phyloP scores from a whole-genome alignment of 37 sponge, comb jelly and placozoan genomes.

The Petrosia ficiformis region DNA sequence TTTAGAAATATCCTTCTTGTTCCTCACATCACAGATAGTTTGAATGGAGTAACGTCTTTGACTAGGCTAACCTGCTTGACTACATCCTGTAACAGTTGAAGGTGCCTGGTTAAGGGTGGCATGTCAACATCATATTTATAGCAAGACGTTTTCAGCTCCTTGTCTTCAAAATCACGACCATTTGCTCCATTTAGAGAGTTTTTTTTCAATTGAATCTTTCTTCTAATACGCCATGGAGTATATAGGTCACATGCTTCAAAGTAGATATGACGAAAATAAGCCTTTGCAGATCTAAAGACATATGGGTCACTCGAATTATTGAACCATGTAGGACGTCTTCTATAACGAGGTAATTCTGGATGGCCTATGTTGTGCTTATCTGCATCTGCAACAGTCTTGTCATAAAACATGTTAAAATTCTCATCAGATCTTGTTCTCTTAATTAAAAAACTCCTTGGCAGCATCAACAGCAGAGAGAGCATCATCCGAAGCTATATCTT shows the following conservation, averaged over 20 bases:
- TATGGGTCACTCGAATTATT: background rate
- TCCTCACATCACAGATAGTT: too few species aligned
- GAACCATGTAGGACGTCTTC: background rate
- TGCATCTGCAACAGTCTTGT: background rate
- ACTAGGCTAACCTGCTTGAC: too few species aligned
- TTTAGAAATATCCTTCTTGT: too few species aligned
- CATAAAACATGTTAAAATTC: background rate
- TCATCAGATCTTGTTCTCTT: background rate
- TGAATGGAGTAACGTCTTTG: too few species aligned
- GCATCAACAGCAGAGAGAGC: constrained; percentile 1
- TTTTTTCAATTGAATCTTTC: background rate
- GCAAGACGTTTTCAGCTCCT: too few species aligned
- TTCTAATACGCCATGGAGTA: background rate
- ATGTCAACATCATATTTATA: too few species aligned
- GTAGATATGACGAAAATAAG: background rate
- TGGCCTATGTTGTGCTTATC: background rate
- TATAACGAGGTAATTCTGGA: background rate
- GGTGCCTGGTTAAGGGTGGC: too few species aligned
- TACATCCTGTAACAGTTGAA: too few species aligned
- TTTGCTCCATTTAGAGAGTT: background rate
- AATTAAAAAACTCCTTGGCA: background rate
- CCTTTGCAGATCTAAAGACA: background rate
- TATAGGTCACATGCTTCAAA: background rate
- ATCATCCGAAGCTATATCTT: background rate
- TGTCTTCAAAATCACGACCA: background rate